A percentile compares a stretch with the other conserved stretches of the same genome.
These are phyloP conservation scores for Misgurnus mizolepis DNA, from an alignment of 2,113 vertebrate genomes.

Conservation along the genomic window DNA sequence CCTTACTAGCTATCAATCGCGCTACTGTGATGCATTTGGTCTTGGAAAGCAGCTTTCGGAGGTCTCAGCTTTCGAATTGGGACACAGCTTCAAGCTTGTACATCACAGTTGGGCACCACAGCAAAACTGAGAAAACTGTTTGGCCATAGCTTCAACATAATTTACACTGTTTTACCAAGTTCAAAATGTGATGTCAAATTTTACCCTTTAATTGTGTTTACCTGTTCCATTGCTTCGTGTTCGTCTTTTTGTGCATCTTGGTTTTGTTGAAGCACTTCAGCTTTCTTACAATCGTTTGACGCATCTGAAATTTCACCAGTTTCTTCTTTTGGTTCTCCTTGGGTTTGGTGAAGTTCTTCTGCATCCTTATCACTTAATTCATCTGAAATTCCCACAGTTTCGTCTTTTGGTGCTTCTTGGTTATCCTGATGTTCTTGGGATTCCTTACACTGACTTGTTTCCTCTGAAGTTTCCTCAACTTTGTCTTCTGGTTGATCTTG, in stretches of 20 bases:
- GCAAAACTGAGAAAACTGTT: not conserved
- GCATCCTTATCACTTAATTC: no score
- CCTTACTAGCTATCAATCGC: no score
- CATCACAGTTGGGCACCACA: not conserved
- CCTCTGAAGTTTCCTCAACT: no score
- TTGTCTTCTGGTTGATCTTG: not conserved
- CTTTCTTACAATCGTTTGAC: no score
- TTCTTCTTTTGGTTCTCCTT: not conserved
- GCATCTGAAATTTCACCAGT: not conserved
- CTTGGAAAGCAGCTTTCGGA: no score
- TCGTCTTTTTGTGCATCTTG: constrained; percentile 12
- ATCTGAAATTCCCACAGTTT: no score
- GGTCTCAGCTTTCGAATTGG: no score
- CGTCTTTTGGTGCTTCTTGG: no score
- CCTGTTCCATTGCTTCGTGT: constrained; percentile 9
- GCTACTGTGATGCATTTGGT: no score
- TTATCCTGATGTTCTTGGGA: no score
- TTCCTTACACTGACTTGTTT: no score
- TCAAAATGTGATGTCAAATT: not conserved
- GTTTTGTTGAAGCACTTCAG: not conserved
- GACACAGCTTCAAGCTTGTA: not conserved
- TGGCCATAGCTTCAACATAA: not conserved
- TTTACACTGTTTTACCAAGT: not conserved
- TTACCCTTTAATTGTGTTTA: not conserved
- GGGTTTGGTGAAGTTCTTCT: not conserved